Evolutionary conservation across 2,113 vertebrate genomes (phyloP).

Genomic region (Galemys pyrenaicus): DNA sequence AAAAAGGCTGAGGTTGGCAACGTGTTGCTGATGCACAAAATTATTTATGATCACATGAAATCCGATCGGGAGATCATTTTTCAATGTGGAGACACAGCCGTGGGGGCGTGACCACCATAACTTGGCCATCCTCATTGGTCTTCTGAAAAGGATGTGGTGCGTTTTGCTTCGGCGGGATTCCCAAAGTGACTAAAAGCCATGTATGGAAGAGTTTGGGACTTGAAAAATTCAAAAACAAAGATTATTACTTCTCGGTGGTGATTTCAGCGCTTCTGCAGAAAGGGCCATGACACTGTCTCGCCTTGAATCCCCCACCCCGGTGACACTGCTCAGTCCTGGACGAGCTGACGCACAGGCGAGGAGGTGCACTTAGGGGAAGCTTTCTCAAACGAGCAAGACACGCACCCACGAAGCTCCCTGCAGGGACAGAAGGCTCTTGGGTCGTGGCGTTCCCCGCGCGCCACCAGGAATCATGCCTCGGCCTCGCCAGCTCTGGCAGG

Average conservation of each 20-base stretch:
- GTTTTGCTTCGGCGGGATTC: slow-evolving; percentile 51
- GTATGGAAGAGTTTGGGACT: neutral
- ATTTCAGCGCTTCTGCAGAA: neutral
- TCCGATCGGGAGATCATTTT: slow-evolving; percentile 43
- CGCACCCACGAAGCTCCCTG: neutral
- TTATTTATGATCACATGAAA: slow-evolving; percentile 54
- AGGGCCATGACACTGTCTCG: neutral
- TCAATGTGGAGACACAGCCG: slow-evolving; percentile 70
- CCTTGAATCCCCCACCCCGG: neutral
- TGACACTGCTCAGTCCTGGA: neutral
- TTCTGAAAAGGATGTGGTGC: slow-evolving; percentile 73
- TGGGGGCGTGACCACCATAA: slow-evolving; percentile 34
- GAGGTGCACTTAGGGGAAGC: neutral
- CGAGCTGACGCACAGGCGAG: neutral
- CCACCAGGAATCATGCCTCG: neutral
- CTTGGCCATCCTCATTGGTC: slow-evolving; percentile 41
- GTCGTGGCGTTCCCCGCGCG: too few species aligned
- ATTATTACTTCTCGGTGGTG: neutral
- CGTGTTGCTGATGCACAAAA: slow-evolving; percentile 30
- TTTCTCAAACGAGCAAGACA: slow-evolving; percentile 29
- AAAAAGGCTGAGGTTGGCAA: slow-evolving; percentile 48
- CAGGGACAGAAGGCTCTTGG: neutral
- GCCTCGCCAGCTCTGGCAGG: neutral
- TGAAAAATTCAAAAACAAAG: neutral
- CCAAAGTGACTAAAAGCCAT: slow-evolving; percentile 52